A percentile compares a stretch with the other conserved stretches of the same genome.
Evolutionary conservation across 2,888 invertebrate genomes (phyloP).

Genomic region (Rhodophaea formosa): DNA sequence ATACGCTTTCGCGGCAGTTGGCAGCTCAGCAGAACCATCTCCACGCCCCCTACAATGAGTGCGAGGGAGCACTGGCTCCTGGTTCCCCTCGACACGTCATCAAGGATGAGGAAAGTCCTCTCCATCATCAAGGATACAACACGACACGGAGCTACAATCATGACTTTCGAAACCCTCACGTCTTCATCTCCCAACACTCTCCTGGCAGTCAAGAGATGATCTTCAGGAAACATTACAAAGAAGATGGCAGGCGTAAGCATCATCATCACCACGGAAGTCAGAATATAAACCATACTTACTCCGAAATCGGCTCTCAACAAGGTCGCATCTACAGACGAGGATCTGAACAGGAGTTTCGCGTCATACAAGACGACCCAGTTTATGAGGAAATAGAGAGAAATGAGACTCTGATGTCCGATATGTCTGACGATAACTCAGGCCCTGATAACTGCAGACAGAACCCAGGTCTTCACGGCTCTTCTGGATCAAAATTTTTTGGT

Average conservation of each 20-base stretch:
- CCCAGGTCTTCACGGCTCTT: constrained; percentile 76
- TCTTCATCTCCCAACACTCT: constrained; percentile 73
- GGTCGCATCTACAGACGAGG: constrained; percentile 76
- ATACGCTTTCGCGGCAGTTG: constrained; percentile 74
- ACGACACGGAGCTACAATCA: constrained; percentile 74
- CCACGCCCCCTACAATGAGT: constrained; percentile 79
- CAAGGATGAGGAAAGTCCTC: constrained; percentile 69
- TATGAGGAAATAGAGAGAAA: constrained; percentile 90
- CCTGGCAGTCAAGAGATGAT: constrained; percentile 75
- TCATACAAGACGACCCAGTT: constrained; percentile 87
- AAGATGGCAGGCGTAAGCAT: constrained; percentile 68
- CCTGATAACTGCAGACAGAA: constrained; percentile 86
- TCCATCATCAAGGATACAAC: constrained; percentile 70
- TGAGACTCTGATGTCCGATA: constrained; percentile 87
- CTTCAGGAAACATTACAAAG: constrained; percentile 72
- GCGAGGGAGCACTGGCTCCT: constrained; percentile 68
- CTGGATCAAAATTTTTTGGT: constrained; percentile 87
- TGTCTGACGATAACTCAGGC: constrained; percentile 86
- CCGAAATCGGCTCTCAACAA: constrained; percentile 83
- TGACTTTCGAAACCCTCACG: constrained; percentile 73
- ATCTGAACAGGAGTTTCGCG: constrained; percentile 79
- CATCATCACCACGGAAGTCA: constrained; percentile 79
- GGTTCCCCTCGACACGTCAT: constrained; percentile 70
- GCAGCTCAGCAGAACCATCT: constrained; percentile 74
- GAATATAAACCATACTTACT: constrained; percentile 87